Evolutionary conservation across 2,113 vertebrate species (phyloP).

Genomic region (Marmota monax): DNA sequence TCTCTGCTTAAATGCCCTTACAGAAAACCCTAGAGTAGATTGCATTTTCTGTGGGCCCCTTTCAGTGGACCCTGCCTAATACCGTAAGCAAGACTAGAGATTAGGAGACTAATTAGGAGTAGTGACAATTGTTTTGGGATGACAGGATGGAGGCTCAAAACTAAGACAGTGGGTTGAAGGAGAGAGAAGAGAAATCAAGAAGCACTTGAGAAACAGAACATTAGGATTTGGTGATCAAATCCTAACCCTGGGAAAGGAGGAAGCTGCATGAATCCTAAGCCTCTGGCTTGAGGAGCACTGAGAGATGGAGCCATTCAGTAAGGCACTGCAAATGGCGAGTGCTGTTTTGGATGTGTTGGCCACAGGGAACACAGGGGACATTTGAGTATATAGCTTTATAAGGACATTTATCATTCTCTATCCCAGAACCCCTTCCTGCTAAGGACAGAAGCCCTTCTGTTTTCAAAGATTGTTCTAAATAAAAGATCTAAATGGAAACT

Average conservation of each 20-base stretch:
- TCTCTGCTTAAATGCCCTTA: slow-evolving; percentile 12
- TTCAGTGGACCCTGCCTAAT: not conserved
- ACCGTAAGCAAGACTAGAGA: not conserved
- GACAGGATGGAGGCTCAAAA: not conserved
- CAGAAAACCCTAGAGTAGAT: not conserved
- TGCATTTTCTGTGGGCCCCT: not conserved
- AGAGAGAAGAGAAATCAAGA: not conserved
- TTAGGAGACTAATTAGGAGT: not conserved
- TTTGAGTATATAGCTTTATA: not conserved
- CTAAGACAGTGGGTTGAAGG: not conserved
- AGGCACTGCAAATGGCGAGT: accelerated
- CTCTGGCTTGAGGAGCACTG: not conserved
- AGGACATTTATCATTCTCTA: not conserved
- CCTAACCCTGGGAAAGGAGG: not conserved
- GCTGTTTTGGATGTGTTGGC: not conserved
- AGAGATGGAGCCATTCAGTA: not conserved
- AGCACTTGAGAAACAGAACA: not conserved
- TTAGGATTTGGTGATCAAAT: not conserved
- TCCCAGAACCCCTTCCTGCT: not conserved
- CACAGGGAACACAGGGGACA: not conserved
- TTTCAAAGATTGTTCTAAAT: not conserved
- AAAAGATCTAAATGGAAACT: not conserved
- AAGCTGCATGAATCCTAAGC: no score
- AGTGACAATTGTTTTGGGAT: not conserved
- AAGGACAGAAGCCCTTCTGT: not conserved